phyloP scores from a whole-genome alignment of 2,113 vertebrate species.

The Entomyzon cyanotis region DNA sequence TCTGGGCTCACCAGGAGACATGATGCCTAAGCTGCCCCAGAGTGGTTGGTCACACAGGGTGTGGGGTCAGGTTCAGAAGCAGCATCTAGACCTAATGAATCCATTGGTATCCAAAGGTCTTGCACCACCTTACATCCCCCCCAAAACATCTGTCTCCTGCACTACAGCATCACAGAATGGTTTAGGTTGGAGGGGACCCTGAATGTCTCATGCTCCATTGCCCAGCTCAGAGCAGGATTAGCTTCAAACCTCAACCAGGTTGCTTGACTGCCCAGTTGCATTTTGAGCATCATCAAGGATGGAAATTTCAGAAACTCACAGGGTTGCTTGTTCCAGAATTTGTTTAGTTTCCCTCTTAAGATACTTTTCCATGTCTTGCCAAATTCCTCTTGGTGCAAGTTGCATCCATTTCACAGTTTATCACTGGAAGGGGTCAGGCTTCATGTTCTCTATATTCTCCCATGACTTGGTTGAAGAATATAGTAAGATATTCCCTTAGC shows the following conservation, averaged over 20 bases:
- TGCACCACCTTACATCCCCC: background rate
- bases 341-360: background rate
- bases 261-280: background rate
- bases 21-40: fast-evolving
- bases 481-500: background rate
- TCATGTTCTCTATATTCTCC: background rate
- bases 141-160: background rate
- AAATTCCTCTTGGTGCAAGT: background rate
- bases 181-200: background rate
- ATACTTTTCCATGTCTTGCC: background rate
- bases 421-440: background rate
- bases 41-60: fast-evolving
- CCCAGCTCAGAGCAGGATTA: background rate
- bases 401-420: background rate
- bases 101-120: background rate
- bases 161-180: background rate
- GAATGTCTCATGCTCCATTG: background rate
- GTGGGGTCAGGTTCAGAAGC: background rate
- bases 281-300: background rate
- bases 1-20: background rate
- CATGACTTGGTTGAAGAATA: background rate
- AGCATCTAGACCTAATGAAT: background rate
- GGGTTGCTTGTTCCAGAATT: background rate
- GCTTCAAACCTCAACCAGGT: background rate
- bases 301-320: background rate